Evolutionary conservation across 2,797 vertebrate species (phyloP), one percentile per base, ranked within the genome.

Genomic region (Huso huso): DNA sequence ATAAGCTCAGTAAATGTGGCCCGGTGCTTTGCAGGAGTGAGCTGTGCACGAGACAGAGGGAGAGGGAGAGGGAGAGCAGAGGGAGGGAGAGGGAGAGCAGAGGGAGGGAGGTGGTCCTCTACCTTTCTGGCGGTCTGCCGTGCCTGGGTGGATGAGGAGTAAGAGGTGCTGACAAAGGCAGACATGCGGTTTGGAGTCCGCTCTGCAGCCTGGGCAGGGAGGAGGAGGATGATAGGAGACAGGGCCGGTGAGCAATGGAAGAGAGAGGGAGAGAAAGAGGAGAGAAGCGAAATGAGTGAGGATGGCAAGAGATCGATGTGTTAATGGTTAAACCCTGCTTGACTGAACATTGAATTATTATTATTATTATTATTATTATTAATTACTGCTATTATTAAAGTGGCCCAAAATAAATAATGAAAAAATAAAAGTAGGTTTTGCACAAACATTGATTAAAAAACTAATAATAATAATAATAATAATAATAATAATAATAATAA

Each of bases 51-150:
- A 18, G 15, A 18, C 15, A 18, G 15, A 18, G 15, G 1, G 15
- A 18, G 2, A 13, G 55, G 55, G 55, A 7, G 55, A 58, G 51
- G 12, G 68, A 7, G 37, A 8, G 6, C 3, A 37, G 18, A 6
- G 48, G 8, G 67, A 65, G 62, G 12, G 51, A 37, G 73, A 58
- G 51, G 12, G 68, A 7, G 37, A 8, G 6, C 3, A 37, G 18
- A 6, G 48, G 8, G 67, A 65, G 62, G 12, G 51, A 37, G 73
- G 71, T 67, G 64, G 70, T 71, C 66, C 79, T 82, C 92, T 96
- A 96, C 94, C 94, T 96, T 96, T 78, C 86, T 92, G 67, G 86
- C 78, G 79, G 93, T 86, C 76, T 87, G 89, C 84, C 93, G 91
- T 67, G 82, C 80, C 73, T 89, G 91, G 80, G 85, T 83, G 62